Conservation (phyloP, 2,113 vertebrate species). For the Erythrocebus patas region DNA sequence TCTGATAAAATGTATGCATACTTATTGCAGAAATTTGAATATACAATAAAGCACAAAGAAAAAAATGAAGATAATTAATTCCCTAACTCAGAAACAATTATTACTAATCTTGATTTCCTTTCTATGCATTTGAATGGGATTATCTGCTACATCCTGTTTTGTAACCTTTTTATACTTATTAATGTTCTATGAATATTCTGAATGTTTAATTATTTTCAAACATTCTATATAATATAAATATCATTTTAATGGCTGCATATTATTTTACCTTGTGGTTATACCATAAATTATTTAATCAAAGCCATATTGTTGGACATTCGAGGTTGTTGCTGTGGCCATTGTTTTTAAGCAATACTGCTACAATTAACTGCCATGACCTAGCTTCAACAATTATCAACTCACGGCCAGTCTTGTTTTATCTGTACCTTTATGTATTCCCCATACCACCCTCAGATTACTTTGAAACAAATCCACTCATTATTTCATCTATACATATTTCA, state of each 20-base stretch:
- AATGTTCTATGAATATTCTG: constrained; percentile 25
- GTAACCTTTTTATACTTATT: neutral
- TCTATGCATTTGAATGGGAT: neutral
- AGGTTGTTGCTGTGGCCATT: neutral
- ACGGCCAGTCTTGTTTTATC: neutral
- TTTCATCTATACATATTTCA: neutral
- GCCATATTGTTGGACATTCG: neutral
- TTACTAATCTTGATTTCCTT: neutral
- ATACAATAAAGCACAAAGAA: neutral
- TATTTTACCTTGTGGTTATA: neutral
- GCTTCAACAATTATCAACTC: neutral
- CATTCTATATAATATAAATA: neutral
- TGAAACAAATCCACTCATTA: neutral
- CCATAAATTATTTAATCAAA: constrained; percentile 16
- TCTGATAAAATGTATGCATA: neutral
- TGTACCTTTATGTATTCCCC: neutral
- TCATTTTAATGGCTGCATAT: neutral
- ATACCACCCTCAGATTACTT: neutral
- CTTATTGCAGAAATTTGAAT: neutral
- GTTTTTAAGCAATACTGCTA: neutral
- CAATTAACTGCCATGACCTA: neutral
- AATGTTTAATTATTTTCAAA: constrained; percentile 7
- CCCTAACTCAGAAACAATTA: neutral
- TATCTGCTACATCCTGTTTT: neutral
- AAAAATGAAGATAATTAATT: constrained; percentile 6